Evolutionary conservation across 2,888 invertebrate species (phyloP), one percentile per base, ranked within the genome.

Genomic region (Nomada lathburiana): DNA sequence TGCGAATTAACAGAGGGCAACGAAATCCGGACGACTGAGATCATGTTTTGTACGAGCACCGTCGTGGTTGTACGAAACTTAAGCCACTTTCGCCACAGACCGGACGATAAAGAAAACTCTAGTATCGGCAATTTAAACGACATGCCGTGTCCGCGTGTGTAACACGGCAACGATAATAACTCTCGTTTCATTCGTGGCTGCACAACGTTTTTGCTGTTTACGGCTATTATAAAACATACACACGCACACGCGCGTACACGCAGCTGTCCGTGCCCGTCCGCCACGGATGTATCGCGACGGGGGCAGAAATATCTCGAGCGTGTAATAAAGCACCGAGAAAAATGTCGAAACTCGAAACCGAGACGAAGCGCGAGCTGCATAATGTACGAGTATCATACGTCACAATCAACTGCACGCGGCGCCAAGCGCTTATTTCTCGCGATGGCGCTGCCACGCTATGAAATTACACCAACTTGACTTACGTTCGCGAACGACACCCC

Each of bases 341-440:
- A 90, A 90, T 90, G 90, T 90, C 90, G 90, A 90, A 89, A 89
- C 90, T 90, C 90, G 91, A 91, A 91, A 91, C 91, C 86, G 88
- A 89, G 85, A 90, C 88, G 89, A 89, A 85, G 89, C 88, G 85
- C 88, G 85, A 85, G 85, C 86, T 85, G 89, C 87, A 90, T 91
- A 90, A 91, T 90, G 91, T 91, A 91, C 91, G 91, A 89, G 88
- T 90, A 89, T 90, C 91, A 91, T 91, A 91, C 91, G 91, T 91
- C 91, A 91, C 91, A 90, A 91, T 91, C 91, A 91, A 91, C 90
- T 91, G 90, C 91, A 91, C 91, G 90, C 90, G 91, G 91, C 90
- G 90, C 91, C 88, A 88, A 91, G 90, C 87, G 91, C 91, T 91
- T 90, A 90, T 91, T 91, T 90, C 89, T 87, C 89, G 70, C 89